These are phyloP conservation scores for Thamnophis sirtalis DNA, from an alignment of 2,113 vertebrate species.

Conservation along the genomic window DNA sequence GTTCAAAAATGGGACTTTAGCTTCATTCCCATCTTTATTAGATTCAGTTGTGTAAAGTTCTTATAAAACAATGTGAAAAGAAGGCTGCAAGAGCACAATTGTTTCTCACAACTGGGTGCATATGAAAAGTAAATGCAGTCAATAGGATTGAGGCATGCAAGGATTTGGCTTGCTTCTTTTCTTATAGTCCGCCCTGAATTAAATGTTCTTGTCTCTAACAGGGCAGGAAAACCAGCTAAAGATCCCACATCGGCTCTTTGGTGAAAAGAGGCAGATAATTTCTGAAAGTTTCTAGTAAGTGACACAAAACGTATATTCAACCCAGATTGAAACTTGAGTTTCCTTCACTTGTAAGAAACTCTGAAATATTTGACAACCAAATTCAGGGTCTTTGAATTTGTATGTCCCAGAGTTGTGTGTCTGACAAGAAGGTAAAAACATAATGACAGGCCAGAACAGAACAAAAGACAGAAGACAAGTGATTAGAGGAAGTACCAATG, in stretches of 20 bases:
- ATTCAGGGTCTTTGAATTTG: neutral
- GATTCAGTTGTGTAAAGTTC: neutral
- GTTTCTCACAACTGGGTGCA: neutral
- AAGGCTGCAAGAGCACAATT: neutral
- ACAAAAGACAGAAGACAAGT: neutral
- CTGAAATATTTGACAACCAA: neutral
- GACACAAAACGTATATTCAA: slow-evolving; percentile 12
- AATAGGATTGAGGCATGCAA: neutral
- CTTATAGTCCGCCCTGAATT: slow-evolving; percentile 5
- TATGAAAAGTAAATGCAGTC: neutral
- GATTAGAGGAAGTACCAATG: slow-evolving; percentile 18
- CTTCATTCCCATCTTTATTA: neutral
- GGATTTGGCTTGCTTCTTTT: slow-evolving; percentile 16
- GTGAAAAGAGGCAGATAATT: neutral
- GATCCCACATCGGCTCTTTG: neutral
- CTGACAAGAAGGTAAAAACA: neutral
- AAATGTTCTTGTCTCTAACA: neutral
- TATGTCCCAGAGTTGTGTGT: neutral
- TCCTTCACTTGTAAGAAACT: neutral
- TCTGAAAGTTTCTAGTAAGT: slow-evolving; percentile 8
- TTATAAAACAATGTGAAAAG: neutral
- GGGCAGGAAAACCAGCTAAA: rapidly evolving
- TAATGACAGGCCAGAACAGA: rapidly evolving
- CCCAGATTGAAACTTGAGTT: neutral
- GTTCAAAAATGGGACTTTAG: neutral